These are phyloP conservation scores for Chromobotia macracanthus DNA, from an alignment of 2,797 vertebrate species.

Conservation along the genomic window DNA sequence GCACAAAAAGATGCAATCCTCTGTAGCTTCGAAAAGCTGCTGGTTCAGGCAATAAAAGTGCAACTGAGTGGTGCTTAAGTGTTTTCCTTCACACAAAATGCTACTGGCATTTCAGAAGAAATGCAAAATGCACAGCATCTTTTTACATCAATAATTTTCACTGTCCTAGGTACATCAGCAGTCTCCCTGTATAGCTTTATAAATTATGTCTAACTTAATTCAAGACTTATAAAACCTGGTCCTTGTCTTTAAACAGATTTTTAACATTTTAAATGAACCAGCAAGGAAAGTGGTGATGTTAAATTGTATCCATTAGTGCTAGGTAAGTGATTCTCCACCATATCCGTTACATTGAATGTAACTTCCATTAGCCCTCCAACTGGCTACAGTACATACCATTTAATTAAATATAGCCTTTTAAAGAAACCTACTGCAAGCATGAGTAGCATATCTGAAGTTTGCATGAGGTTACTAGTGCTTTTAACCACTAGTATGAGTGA, in stretches of 20 bases:
- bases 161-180: slow-evolving; percentile 41
- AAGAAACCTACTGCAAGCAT: slow-evolving; percentile 79
- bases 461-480: slow-evolving; percentile 89
- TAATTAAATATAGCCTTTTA: slow-evolving; percentile 93
- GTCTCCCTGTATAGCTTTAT: slow-evolving; percentile 41
- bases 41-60: slow-evolving; percentile 1
- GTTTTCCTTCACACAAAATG: slow-evolving; percentile 16
- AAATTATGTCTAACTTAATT: slow-evolving; percentile 55
- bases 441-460: slow-evolving; percentile 77
- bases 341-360: slow-evolving; percentile 86
- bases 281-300: slow-evolving; percentile 62
- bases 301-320: slow-evolving; percentile 69
- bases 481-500: slow-evolving; percentile 88
- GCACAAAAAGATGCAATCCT: neutral
- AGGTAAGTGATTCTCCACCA: slow-evolving; percentile 80
- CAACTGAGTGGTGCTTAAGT: slow-evolving; percentile 8
- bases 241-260: slow-evolving; percentile 33
- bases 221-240: slow-evolving; percentile 61
- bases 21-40: slow-evolving; percentile 4
- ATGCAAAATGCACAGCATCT: neutral
- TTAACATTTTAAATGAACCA: slow-evolving; percentile 57
- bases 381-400: slow-evolving; percentile 77
- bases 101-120: neutral
- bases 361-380: slow-evolving; percentile 81
- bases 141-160: neutral